Evolutionary conservation across 2,113 vertebrate species (phyloP).

Genomic region (Megaptera novaeangliae): DNA sequence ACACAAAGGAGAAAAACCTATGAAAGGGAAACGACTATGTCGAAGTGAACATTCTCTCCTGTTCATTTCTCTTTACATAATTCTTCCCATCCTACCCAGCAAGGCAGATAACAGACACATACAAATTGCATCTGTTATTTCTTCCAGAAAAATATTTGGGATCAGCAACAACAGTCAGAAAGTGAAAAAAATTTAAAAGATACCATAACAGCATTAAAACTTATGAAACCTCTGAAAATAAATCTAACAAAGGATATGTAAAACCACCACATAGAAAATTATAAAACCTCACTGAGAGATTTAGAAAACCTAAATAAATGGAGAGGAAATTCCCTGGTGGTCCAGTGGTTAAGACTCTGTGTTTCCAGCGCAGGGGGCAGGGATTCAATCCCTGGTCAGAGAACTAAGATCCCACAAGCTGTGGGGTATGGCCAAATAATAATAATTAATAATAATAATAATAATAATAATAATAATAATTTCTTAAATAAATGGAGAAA

Average conservation of each 20-base stretch:
- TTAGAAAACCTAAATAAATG: neutral
- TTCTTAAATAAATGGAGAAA: neutral
- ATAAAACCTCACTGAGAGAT: neutral
- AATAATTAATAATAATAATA: too few relatives aligned
- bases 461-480: too few relatives aligned
- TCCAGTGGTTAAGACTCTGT: neutral
- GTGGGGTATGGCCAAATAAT: too few relatives aligned
- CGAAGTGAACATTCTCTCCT: neutral
- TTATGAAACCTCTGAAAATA: neutral
- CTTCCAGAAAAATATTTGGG: neutral
- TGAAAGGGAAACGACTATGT: neutral
- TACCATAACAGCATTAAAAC: neutral
- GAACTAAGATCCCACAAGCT: too few relatives aligned
- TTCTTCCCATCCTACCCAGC: neutral
- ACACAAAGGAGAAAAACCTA: neutral
- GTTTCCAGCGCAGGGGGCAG: too few relatives aligned
- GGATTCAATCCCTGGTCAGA: too few relatives aligned
- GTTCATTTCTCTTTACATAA: neutral
- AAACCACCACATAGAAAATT: neutral
- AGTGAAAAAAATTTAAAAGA: neutral
- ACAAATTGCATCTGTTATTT: neutral
- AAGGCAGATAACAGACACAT: neutral
- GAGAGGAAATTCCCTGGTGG: neutral
- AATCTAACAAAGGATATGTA: slow-evolving; percentile 24
- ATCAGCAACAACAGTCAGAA: neutral